Percentiles rank a stretch among this genome's conserved stretches.
Evolutionary conservation across 2,888 invertebrate species (phyloP).

Genomic region (Pterobdella sp.): DNA sequence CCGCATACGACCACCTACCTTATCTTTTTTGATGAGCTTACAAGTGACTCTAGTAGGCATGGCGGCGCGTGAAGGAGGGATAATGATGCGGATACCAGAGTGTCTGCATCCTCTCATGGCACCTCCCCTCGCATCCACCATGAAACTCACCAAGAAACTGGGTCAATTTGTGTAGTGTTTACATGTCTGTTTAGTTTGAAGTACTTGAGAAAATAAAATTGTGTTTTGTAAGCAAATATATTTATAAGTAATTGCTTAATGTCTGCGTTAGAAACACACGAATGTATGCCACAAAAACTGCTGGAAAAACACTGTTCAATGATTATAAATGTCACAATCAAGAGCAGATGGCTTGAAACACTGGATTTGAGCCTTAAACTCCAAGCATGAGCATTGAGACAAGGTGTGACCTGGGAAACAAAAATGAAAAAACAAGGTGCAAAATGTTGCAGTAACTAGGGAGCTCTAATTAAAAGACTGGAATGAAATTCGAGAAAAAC

Average conservation of each 20-base stretch:
- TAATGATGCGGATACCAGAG: conserved; percentile 92
- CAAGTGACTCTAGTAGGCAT: conserved; percentile 96
- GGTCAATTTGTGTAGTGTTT: too few relatives aligned
- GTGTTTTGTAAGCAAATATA: too few relatives aligned
- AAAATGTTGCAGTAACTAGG: too few relatives aligned
- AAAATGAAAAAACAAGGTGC: too few relatives aligned
- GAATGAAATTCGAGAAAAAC: too few relatives aligned
- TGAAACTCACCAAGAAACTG: conserved; percentile 97
- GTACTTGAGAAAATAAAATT: not conserved
- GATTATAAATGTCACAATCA: too few relatives aligned
- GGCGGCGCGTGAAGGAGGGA: conserved; percentile 90
- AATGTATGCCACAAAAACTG: not conserved
- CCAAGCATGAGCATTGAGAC: too few relatives aligned
- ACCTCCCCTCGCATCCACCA: conserved; percentile 97
- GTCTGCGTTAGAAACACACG: not conserved
- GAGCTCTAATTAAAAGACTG: too few relatives aligned
- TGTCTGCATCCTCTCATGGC: conserved; percentile 78
- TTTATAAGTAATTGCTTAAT: not conserved
- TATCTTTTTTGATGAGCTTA: conserved; percentile 73
- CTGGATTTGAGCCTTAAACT: too few relatives aligned
- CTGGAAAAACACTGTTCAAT: too few relatives aligned
- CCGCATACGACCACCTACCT: conserved; percentile 43
- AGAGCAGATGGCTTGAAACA: too few relatives aligned
- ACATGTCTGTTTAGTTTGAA: not conserved
- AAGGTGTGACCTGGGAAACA: too few relatives aligned